phyloP scores from a whole-genome alignment of 2,113 vertebrate genomes.

The Siphamia tubifer region DNA sequence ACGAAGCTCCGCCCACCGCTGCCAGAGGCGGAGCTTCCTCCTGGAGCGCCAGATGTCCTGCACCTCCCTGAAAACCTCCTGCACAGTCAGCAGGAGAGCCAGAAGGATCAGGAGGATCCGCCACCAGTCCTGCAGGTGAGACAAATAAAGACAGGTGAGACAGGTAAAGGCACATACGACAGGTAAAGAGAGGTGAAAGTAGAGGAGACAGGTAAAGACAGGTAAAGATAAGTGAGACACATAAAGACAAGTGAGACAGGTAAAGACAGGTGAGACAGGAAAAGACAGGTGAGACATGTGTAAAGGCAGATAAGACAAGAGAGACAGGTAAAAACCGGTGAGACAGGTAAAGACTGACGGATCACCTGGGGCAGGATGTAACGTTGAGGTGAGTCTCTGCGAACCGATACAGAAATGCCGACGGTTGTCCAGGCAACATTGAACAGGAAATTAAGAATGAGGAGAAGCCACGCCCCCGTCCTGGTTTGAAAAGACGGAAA shows the following conservation, averaged over 20 bases:
- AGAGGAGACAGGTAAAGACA: background rate
- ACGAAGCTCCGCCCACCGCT: constrained; percentile 43
- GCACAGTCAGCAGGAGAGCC: constrained; percentile 57
- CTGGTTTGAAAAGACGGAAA: constrained; percentile 30
- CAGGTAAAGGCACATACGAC: no score
- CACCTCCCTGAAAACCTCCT: constrained; percentile 69
- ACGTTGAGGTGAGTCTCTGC: constrained; percentile 38
- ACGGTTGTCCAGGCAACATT: constrained; percentile 76
- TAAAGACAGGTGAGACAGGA: background rate
- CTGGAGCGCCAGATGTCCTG: constrained; percentile 57
- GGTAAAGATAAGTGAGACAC: background rate
- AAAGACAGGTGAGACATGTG: background rate
- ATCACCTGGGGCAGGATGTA: constrained; percentile 69
- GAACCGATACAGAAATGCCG: constrained; percentile 67
- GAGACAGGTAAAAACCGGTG: background rate
- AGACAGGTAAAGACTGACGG: background rate
- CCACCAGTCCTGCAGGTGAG: constrained; percentile 72
- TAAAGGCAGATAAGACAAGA: background rate
- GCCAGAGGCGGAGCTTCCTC: constrained; percentile 53
- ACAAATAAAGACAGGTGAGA: background rate
- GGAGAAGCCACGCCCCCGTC: constrained; percentile 73
- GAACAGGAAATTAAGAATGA: constrained; percentile 74
- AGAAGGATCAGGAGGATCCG: constrained; percentile 58
- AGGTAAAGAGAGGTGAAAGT: background rate
- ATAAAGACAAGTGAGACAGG: no score